phyloP scores from a whole-genome alignment of 2,888 invertebrate genomes.

The Lasioglossum vierecki region DNA sequence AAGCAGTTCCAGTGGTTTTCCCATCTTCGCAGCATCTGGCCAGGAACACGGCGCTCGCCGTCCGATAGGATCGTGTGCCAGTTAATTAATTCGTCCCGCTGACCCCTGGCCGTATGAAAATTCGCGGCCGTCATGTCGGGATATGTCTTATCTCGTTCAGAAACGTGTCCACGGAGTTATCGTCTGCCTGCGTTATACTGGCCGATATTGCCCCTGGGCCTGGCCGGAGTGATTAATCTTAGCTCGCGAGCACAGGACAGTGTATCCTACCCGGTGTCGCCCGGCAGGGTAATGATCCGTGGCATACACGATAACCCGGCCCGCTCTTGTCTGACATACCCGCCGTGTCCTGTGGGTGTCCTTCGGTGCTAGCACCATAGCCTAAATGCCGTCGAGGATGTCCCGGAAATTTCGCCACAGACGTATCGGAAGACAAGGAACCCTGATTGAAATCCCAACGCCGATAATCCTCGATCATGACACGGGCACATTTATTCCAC shows the following conservation, averaged over 20 bases:
- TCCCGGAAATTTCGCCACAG: conserved; percentile 61
- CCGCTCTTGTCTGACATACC: conserved; percentile 56
- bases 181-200: conserved; percentile 68
- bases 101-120: conserved; percentile 54
- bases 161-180: conserved; percentile 74
- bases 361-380: conserved; percentile 58
- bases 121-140: conserved; percentile 60
- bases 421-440: conserved; percentile 22
- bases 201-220: conserved; percentile 76
- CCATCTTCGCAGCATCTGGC: conserved; percentile 1
- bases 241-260: conserved; percentile 65
- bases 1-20: background rate
- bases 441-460: conserved; percentile 30
- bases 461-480: background rate
- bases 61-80: conserved; percentile 9
- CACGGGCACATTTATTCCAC: background rate
- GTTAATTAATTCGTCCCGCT: conserved; percentile 56
- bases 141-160: conserved; percentile 68
- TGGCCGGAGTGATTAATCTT: conserved; percentile 80
- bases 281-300: conserved; percentile 83
- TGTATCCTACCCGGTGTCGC: conserved; percentile 60
- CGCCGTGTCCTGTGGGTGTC: conserved; percentile 61
- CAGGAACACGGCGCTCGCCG: conserved; percentile 11
- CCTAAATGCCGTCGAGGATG: conserved; percentile 64
- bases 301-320: conserved; percentile 81